These are phyloP conservation scores for Epizoanthus ramosus DNA, from an alignment of 92 coral and sea anemone genomes.

Conservation along the genomic window DNA sequence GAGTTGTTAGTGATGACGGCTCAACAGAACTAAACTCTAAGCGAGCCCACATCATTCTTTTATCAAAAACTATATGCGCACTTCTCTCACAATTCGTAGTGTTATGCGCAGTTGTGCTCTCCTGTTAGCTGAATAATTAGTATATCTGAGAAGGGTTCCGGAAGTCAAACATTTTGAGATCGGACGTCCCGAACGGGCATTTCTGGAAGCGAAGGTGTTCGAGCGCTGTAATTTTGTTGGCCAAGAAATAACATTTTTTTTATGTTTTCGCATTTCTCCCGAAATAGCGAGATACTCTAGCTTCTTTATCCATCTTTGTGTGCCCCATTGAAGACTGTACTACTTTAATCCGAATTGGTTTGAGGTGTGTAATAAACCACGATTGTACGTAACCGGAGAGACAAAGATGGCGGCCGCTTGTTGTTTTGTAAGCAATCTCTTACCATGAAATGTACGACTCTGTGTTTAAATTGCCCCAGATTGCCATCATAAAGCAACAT, in stretches of 20 bases:
- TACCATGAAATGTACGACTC: neutral
- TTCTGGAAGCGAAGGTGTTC: neutral
- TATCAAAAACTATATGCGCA: conserved; percentile 9
- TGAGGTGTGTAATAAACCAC: conserved; percentile 16
- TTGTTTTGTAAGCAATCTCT: neutral
- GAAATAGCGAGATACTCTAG: neutral
- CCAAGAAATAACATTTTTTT: neutral
- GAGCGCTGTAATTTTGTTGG: neutral
- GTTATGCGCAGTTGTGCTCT: neutral
- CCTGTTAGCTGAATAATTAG: neutral
- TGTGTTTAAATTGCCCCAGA: neutral
- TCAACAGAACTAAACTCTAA: neutral
- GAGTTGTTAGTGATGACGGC: conserved; percentile 14
- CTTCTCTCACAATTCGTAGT: neutral
- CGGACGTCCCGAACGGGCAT: neutral
- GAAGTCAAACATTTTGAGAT: conserved; percentile 13
- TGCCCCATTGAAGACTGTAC: neutral
- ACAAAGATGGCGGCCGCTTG: conserved; percentile 23
- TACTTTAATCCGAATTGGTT: conserved; percentile 33
- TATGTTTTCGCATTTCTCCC: conserved; percentile 1
- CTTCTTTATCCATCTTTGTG: conserved; percentile 2
- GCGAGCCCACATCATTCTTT: conserved; percentile 9
- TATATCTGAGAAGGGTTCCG: neutral
- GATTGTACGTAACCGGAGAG: neutral
- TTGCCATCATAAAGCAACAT: neutral